These are phyloP conservation scores for Poeciliopsis retropinna DNA, from an alignment of 2,113 vertebrate species.

Conservation along the genomic window DNA sequence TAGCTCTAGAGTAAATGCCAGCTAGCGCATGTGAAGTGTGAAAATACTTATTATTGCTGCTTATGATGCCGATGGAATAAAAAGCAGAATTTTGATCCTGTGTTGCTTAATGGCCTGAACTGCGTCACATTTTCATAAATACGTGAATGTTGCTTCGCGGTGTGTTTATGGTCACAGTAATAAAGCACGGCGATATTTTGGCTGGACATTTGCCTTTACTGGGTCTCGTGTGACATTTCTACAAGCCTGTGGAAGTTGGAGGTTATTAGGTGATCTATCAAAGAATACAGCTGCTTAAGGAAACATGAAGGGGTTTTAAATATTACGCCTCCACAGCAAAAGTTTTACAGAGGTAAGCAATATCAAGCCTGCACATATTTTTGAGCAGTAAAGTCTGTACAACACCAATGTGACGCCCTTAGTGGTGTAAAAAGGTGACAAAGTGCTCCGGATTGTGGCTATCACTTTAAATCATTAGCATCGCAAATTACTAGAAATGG, in stretches of 20 bases:
- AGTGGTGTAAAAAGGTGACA: not conserved
- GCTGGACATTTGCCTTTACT: not conserved
- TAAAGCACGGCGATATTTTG: not conserved
- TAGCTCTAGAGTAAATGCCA: too few species aligned
- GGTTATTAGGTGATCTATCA: not conserved
- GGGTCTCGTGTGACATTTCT: not conserved
- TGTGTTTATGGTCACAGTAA: not conserved
- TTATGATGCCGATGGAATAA: not conserved
- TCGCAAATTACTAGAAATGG: too few species aligned
- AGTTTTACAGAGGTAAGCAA: too few species aligned
- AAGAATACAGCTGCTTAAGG: not conserved
- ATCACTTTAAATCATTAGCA: too few species aligned
- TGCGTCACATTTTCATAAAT: not conserved
- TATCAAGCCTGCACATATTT: not conserved
- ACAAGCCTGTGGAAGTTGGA: not conserved
- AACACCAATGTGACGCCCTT: too few species aligned
- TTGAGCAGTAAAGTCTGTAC: not conserved
- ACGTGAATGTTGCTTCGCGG: not conserved
- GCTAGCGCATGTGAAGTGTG: too few species aligned
- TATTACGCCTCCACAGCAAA: not conserved
- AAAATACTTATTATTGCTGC: too few species aligned
- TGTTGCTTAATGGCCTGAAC: not conserved
- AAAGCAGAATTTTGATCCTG: not conserved
- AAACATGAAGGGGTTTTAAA: not conserved
- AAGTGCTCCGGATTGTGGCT: too few species aligned